Percentiles rank a stretch among this genome's conserved stretches.
Evolutionary conservation across 2,888 invertebrate genomes (phyloP).

Genomic region (Serripes groenlandicus): DNA sequence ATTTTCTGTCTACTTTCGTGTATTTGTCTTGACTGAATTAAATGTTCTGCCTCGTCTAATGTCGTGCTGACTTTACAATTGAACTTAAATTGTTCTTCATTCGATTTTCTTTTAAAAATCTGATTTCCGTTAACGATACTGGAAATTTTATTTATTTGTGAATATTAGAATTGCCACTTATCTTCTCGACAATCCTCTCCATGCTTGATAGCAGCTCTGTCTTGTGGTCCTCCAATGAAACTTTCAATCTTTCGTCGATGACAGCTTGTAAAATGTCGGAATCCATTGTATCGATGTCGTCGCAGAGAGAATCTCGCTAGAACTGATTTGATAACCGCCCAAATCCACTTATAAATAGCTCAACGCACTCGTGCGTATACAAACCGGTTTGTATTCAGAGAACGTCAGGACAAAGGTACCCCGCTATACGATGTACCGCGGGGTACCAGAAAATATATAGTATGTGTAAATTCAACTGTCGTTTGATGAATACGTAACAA

Average conservation of each 20-base stretch:
- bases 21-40: slow-evolving; percentile 10
- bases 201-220: not conserved
- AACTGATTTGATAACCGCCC: too few relatives aligned
- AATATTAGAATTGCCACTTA: not conserved
- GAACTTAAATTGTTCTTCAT: slow-evolving; percentile 31
- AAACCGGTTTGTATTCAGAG: too few relatives aligned
- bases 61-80: slow-evolving; percentile 25
- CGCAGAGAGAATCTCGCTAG: too few relatives aligned
- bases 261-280: not conserved
- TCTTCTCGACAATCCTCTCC: not conserved
- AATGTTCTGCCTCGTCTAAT: slow-evolving; percentile 21
- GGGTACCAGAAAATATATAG: too few relatives aligned
- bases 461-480: too few relatives aligned
- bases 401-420: too few relatives aligned
- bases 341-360: too few relatives aligned
- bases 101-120: not conserved
- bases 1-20: slow-evolving; percentile 29
- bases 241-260: not conserved
- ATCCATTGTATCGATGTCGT: too few relatives aligned
- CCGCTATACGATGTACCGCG: too few relatives aligned
- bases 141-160: slow-evolving; percentile 13
- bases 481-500: too few relatives aligned
- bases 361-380: too few relatives aligned
- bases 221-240: not conserved
- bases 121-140: slow-evolving; percentile 1